A percentile compares a stretch with the other conserved stretches of the same genome.
Conservation (phyloP, 2,113 vertebrate genomes). For the Crotalus horridus region DNA sequence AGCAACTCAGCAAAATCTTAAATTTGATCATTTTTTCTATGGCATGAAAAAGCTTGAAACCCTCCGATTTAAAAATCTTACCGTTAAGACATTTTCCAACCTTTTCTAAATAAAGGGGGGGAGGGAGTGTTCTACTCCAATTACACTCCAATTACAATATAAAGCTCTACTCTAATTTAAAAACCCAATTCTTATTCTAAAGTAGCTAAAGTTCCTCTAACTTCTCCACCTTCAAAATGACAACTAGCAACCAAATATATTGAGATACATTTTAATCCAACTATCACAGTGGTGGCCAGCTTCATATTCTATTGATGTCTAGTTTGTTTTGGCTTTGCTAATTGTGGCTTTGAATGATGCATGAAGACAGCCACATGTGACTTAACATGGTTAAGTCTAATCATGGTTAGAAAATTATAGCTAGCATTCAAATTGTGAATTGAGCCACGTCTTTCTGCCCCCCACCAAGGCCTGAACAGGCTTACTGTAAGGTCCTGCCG, state of each 20-base stretch:
- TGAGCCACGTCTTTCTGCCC: neutral
- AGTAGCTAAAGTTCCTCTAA: neutral
- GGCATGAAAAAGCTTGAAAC: neutral
- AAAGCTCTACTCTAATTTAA: neutral
- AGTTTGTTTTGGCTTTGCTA: too few relatives aligned
- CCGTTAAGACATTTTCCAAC: neutral
- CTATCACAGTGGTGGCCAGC: neutral
- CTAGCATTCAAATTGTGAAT: neutral
- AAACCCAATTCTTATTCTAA: neutral
- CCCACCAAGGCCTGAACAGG: neutral
- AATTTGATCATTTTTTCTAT: neutral
- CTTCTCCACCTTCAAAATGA: neutral
- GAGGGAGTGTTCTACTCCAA: too few relatives aligned
- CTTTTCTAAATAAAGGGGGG: too few relatives aligned
- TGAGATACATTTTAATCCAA: neutral
- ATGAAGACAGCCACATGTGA: neutral
- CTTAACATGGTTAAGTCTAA: neutral
- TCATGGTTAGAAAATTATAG: neutral
- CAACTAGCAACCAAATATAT: neutral
- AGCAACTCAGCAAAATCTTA: neutral
- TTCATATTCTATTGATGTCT: too few relatives aligned
- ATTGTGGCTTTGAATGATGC: too few relatives aligned
- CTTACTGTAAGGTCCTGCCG: conserved; percentile 87
- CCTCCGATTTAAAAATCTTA: neutral
- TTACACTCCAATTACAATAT: neutral